phyloP scores from a whole-genome alignment of 2,888 invertebrate species.

The Neoitamus cyanurus region DNA sequence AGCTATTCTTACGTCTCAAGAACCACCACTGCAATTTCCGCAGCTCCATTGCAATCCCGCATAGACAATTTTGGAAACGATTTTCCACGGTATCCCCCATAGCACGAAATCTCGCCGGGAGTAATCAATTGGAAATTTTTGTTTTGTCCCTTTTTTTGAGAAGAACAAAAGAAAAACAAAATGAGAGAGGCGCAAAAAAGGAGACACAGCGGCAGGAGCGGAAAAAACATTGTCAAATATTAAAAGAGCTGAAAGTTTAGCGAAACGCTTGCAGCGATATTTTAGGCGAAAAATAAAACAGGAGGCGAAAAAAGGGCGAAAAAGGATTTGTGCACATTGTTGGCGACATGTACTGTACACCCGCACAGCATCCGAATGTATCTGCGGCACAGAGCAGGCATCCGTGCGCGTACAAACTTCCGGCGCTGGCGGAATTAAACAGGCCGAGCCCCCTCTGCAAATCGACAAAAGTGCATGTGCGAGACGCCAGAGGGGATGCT shows the following conservation, averaged over 20 bases:
- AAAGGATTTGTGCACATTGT: slow-evolving; percentile 8
- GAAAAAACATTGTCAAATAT: slow-evolving; percentile 39
- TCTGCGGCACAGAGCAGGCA: not conserved
- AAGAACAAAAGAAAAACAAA: not conserved
- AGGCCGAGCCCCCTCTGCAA: not conserved
- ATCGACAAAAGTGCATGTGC: not conserved
- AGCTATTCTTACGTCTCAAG: not conserved
- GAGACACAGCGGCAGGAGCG: not conserved
- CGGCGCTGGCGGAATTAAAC: slow-evolving; percentile 8
- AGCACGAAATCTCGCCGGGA: not conserved
- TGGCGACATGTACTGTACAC: not conserved
- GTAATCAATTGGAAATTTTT: slow-evolving; percentile 35
- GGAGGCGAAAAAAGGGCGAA: not conserved
- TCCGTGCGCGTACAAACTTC: slow-evolving; percentile 8
- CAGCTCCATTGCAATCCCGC: not conserved
- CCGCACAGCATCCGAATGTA: not conserved
- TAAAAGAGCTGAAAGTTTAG: slow-evolving; percentile 32
- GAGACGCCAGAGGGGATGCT: not conserved
- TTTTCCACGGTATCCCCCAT: not conserved
- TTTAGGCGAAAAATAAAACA: not conserved
- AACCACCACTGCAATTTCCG: not conserved
- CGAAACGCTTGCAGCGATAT: slow-evolving; percentile 1
- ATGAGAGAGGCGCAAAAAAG: not conserved
- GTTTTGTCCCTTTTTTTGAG: not conserved
- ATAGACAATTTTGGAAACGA: slow-evolving; percentile 24